Evolutionary conservation across 2,113 vertebrate genomes (phyloP).

Genomic region (Bambusicola thoracicus): DNA sequence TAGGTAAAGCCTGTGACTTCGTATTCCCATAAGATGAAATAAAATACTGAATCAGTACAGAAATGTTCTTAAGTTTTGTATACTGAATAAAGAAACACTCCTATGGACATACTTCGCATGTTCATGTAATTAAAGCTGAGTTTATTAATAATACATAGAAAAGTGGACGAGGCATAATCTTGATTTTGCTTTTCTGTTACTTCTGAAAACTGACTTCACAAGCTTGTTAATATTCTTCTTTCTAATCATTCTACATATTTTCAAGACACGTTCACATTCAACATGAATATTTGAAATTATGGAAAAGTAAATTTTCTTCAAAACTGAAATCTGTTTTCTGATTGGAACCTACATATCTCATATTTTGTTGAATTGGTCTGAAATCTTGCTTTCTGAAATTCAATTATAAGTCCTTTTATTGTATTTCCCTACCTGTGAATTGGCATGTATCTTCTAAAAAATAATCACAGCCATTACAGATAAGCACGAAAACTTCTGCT

Average conservation of each 20-base stretch:
- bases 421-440: not conserved
- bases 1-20: not conserved
- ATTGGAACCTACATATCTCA: not conserved
- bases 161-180: not conserved
- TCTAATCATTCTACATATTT: not conserved
- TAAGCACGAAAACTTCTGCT: not conserved
- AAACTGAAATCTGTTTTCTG: not conserved
- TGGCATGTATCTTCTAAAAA: not conserved
- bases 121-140: not conserved
- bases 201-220: not conserved
- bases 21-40: not conserved
- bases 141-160: not conserved
- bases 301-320: not conserved
- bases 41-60: not conserved
- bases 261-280: not conserved
- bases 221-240: not conserved
- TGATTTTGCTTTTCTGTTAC: not conserved
- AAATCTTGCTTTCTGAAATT: not conserved
- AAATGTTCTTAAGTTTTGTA: not conserved
- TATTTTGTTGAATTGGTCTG: not conserved
- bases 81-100: not conserved
- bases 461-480: not conserved
- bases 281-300: not conserved
- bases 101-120: not conserved
- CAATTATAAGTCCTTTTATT: not conserved